phyloP scores from a whole-genome alignment of 2,113 vertebrate genomes.

The Glaucomys volans region DNA sequence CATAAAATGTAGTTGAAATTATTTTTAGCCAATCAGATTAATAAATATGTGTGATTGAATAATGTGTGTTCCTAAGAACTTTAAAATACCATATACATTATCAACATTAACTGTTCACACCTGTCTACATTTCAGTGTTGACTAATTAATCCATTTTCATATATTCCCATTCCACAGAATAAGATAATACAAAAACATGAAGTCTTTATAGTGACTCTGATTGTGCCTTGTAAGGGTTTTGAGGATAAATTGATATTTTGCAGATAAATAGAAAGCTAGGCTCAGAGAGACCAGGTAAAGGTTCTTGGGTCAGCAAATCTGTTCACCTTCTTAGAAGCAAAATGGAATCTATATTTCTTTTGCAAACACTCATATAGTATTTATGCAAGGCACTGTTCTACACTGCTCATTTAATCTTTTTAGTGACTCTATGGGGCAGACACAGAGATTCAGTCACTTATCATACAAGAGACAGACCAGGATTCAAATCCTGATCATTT shows the following conservation, averaged over 20 bases:
- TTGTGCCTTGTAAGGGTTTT: neutral
- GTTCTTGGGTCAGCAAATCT: neutral
- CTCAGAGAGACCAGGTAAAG: neutral
- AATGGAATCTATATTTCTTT: neutral
- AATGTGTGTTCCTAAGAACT: neutral
- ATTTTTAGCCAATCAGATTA: neutral
- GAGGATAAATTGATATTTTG: neutral
- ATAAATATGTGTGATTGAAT: neutral
- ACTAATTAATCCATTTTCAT: neutral
- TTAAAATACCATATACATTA: neutral
- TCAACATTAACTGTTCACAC: neutral
- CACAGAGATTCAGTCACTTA: neutral
- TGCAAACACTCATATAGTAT: neutral
- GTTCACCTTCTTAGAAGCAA: neutral
- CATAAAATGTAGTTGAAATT: slow-evolving; percentile 7
- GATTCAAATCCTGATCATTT: neutral
- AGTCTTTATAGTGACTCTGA: neutral
- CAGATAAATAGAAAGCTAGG: neutral
- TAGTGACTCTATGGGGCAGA: accelerated
- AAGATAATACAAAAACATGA: neutral
- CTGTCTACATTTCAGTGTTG: neutral
- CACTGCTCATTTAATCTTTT: neutral
- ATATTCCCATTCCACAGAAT: neutral
- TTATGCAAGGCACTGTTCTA: neutral
- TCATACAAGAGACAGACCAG: neutral